Evolutionary conservation across 1,140 invertebrate genomes (phyloP), one percentile per base, ranked within the genome.

Genomic region (Ceratosolen solmsi): DNA sequence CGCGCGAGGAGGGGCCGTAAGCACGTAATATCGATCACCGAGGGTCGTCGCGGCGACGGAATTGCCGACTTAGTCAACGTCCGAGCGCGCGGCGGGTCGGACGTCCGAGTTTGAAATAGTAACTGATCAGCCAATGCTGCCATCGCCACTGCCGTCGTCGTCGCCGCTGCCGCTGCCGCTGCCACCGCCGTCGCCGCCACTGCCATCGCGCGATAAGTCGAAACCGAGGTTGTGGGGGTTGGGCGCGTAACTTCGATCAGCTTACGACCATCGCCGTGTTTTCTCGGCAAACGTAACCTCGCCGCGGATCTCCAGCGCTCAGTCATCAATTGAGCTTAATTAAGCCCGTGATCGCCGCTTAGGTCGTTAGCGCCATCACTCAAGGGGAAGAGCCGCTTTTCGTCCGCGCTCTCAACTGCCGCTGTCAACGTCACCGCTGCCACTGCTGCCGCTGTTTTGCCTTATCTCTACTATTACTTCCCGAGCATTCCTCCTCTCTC

Each of bases 241-340:
- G 41, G 41, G 41, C 41, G 41, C 41, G 41, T 46, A 5, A n/a
- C n/a, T n/a, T n/a, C n/a, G n/a, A n/a, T n/a, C 13, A 7, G 41
- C 13, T 46, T 46, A 3, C 25, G 2, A 2, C 58, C 58, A 1
- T n/a, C n/a, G 58, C 2, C 58, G 25, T 4, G 58, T 13, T 30
- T 8, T 2, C n/a, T 33, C 27, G 25, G 25, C 58, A n/a, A 8
- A 9, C 58, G 54, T 25, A 25, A 63, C 27, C 25, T 27, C 25
- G n/a, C 27, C 58, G 58, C 58, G 58, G 58, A 3, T 33, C 25
- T n/a, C 58, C 58, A n/a, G 58, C n/a, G 5, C 58, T 9, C 58
- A 36, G 33, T 65, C 75, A 54, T 25, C 68, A 56, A 79, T 79
- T 79, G 49, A 79, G 77, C 51, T 71, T 79, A 79, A 79, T 79